Conservation (phyloP, 37 sponge, comb jelly and placozoan species). For the Chondrilla cf. caribensis region DNA sequence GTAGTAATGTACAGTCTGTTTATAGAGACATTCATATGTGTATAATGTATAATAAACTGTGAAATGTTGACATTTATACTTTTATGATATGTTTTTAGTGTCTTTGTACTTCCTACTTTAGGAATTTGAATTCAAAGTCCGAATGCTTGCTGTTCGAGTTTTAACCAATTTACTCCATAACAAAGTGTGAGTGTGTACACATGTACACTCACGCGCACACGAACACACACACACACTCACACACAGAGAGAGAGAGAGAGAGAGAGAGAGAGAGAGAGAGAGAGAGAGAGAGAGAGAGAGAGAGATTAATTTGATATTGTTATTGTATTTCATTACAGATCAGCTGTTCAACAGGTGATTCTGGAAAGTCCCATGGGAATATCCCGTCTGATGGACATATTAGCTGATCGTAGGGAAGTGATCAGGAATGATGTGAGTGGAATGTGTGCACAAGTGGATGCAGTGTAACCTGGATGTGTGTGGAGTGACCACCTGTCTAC, state of each 20-base stretch:
- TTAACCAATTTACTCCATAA: slow-evolving; percentile 37
- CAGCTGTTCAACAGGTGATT: slow-evolving; percentile 59
- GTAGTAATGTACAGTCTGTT: neutral
- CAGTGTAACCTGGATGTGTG: too few relatives aligned
- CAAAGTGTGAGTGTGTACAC: neutral
- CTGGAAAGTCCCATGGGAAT: slow-evolving; percentile 79
- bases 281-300: too few relatives aligned
- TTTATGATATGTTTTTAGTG: too few relatives aligned
- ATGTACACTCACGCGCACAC: neutral
- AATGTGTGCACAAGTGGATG: too few relatives aligned
- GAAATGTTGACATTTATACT: too few relatives aligned
- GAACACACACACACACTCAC: neutral
- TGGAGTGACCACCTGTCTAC: too few relatives aligned
- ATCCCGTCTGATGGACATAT: slow-evolving; percentile 84
- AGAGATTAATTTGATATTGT: too few relatives aligned
- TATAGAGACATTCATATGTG: too few relatives aligned
- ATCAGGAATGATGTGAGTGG: slow-evolving; percentile 92
- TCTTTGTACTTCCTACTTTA: slow-evolving; percentile 6
- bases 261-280: too few relatives aligned
- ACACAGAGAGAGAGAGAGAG: too few relatives aligned
- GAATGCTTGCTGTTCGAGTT: slow-evolving; percentile 50
- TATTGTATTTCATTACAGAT: slow-evolving; percentile 6
- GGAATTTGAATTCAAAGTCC: slow-evolving; percentile 62
- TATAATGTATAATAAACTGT: too few relatives aligned
- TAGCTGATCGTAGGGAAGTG: slow-evolving; percentile 80